Percentiles rank a stretch among this genome's conserved stretches.
phyloP scores from a whole-genome alignment of 1,140 invertebrate species.

The Bactericera cockerelli region DNA sequence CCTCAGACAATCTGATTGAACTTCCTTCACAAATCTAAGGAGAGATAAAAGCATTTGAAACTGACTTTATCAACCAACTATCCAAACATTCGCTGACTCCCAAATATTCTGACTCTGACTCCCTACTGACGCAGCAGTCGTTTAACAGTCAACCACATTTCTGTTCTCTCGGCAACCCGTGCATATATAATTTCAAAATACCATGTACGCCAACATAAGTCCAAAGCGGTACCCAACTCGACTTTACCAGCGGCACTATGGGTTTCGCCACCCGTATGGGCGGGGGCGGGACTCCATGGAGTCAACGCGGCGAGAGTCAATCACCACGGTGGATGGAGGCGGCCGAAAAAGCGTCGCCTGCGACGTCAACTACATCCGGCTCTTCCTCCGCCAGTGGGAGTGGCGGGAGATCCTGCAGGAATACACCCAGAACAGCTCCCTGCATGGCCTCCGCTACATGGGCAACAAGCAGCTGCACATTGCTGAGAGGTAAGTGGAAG shows the following conservation, averaged over 20 bases:
- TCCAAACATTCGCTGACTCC: too few relatives aligned
- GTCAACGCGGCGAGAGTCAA: not conserved
- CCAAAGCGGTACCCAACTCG: not conserved
- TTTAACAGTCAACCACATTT: too few relatives aligned
- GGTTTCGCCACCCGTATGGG: not conserved
- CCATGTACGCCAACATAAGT: not conserved
- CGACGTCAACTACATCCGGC: not conserved
- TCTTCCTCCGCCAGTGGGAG: not conserved
- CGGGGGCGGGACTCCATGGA: not conserved
- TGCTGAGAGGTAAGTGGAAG: constrained; percentile 51
- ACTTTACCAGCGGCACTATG: not conserved
- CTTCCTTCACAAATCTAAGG: too few relatives aligned
- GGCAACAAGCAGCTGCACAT: constrained; percentile 47
- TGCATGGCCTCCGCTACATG: constrained; percentile 61
- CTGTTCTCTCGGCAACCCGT: too few relatives aligned
- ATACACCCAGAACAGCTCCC: constrained; percentile 44
- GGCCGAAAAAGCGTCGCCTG: not conserved
- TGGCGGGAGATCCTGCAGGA: constrained; percentile 27
- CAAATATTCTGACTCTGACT: too few relatives aligned
- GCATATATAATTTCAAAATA: too few relatives aligned
- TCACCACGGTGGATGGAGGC: not conserved
- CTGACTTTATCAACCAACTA: too few relatives aligned
- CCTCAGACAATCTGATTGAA: too few relatives aligned
- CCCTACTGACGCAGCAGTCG: too few relatives aligned
- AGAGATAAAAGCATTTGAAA: too few relatives aligned